Percentiles rank a stretch among this genome's conserved stretches.
phyloP scores from a whole-genome alignment of 2,888 invertebrate genomes.

The Synanthedon formicaeformis region DNA sequence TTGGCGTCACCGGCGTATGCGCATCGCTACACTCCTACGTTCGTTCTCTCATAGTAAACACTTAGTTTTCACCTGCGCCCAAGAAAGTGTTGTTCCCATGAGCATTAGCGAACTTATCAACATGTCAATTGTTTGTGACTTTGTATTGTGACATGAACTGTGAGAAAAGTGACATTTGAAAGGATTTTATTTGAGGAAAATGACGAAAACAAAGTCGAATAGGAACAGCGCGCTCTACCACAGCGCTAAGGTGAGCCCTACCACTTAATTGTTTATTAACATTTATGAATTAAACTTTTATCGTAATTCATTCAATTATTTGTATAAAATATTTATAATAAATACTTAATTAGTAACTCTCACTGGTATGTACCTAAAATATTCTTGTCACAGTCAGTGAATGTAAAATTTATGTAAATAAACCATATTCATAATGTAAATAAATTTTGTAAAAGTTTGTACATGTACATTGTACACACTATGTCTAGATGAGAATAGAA shows the following conservation, averaged over 20 bases:
- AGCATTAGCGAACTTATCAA: conserved; percentile 31
- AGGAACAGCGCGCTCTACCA: conserved; percentile 77
- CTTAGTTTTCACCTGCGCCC: conserved; percentile 32
- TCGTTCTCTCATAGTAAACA: conserved; percentile 59
- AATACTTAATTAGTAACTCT: no score
- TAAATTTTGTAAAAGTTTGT: no score
- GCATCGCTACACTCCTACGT: conserved; percentile 56
- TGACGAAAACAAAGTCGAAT: conserved; percentile 72
- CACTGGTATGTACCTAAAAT: no score
- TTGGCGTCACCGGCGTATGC: conserved; percentile 20
- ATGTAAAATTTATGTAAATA: neutral
- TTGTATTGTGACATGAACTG: conserved; percentile 47
- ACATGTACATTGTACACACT: no score
- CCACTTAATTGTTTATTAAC: conserved; percentile 1
- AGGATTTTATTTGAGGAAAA: conserved; percentile 35
- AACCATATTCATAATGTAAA: no score
- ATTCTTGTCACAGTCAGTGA: neutral
- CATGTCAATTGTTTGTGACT: conserved; percentile 35
- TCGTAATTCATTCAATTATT: neutral
- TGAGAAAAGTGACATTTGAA: conserved; percentile 31
- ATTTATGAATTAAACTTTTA: conserved; percentile 9
- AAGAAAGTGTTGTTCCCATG: conserved; percentile 27
- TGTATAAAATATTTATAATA: no score
- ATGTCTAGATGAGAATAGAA: no score
- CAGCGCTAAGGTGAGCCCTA: conserved; percentile 77